These are phyloP conservation scores for Acanthurus lineatus DNA, from an alignment of 2,797 vertebrate genomes.

Conservation along the genomic window DNA sequence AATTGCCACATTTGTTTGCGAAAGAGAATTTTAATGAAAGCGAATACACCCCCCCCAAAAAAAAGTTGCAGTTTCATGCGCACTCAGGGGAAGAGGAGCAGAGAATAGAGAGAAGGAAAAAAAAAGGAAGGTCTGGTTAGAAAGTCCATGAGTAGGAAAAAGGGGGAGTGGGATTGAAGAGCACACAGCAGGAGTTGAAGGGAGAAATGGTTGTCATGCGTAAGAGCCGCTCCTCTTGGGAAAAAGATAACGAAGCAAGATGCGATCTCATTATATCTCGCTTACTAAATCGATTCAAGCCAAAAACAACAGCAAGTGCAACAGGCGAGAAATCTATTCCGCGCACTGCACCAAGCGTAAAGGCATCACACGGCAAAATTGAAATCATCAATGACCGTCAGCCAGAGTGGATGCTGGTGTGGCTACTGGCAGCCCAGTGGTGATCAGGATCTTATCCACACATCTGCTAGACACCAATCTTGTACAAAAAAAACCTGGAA, in stretches of 20 bases:
- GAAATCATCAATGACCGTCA: constrained; percentile 82
- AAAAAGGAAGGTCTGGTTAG: constrained; percentile 13
- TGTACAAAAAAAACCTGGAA: constrained; percentile 64
- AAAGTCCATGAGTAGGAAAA: constrained; percentile 42
- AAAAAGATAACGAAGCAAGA: constrained; percentile 72
- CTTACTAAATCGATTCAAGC: constrained; percentile 79
- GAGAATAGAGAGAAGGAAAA: constrained; percentile 5
- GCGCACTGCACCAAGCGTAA: constrained; percentile 47
- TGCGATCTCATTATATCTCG: constrained; percentile 78
- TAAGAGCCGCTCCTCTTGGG: constrained; percentile 42
- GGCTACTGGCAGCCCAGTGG: constrained; percentile 63
- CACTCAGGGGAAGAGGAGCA: constrained; percentile 11
- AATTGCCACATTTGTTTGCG: constrained; percentile 67
- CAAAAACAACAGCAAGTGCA: constrained; percentile 76
- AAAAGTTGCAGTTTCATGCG: constrained; percentile 28
- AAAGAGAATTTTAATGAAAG: constrained; percentile 48
- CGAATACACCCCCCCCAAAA: constrained; percentile 28
- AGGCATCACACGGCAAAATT: constrained; percentile 76
- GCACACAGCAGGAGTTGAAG: constrained; percentile 35
- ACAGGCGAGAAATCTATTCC: constrained; percentile 79
- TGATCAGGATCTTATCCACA: constrained; percentile 71
- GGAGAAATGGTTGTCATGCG: constrained; percentile 43
- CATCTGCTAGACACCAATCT: constrained; percentile 71
- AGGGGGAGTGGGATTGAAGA: constrained; percentile 33
- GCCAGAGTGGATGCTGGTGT: constrained; percentile 46